phyloP scores from a whole-genome alignment of 2,888 invertebrate species.

The Caenorhabditis sinica region DNA sequence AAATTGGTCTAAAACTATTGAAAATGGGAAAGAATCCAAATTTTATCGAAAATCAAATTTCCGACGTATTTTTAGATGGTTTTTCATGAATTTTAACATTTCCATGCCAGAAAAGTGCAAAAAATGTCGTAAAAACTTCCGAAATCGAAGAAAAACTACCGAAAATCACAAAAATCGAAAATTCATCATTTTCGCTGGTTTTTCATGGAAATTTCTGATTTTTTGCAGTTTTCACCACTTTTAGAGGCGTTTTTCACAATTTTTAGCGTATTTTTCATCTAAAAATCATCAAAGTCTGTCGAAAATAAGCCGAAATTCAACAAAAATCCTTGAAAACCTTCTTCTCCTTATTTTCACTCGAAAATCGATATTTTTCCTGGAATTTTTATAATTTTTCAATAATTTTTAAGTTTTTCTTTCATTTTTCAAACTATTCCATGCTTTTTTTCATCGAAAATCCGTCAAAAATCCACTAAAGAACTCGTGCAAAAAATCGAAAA shows the following conservation, averaged over 20 bases:
- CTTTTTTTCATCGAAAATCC: not conserved
- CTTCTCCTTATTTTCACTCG: not conserved
- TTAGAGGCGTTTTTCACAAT: no score
- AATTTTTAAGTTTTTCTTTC: not conserved
- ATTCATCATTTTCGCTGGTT: conserved; percentile 1
- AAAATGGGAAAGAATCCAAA: not conserved
- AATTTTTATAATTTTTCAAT: not conserved
- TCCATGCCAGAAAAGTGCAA: no score
- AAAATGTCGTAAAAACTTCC: conserved; percentile 4
- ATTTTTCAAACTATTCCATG: not conserved
- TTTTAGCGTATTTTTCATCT: no score
- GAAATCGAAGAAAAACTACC: not conserved
- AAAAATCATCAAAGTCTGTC: not conserved
- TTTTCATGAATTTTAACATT: no score
- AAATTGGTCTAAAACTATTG: not conserved
- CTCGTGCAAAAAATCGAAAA: not conserved
- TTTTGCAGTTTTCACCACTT: no score
- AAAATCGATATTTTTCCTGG: not conserved
- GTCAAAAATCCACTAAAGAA: conserved; percentile 13
- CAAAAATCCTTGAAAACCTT: not conserved
- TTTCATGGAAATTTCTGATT: not conserved
- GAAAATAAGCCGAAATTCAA: not conserved
- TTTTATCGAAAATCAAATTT: not conserved
- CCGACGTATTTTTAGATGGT: no score
- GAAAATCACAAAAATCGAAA: conserved; percentile 3